Conservation (phyloP, 2,113 vertebrate species). For the Fregetta grallaria region DNA sequence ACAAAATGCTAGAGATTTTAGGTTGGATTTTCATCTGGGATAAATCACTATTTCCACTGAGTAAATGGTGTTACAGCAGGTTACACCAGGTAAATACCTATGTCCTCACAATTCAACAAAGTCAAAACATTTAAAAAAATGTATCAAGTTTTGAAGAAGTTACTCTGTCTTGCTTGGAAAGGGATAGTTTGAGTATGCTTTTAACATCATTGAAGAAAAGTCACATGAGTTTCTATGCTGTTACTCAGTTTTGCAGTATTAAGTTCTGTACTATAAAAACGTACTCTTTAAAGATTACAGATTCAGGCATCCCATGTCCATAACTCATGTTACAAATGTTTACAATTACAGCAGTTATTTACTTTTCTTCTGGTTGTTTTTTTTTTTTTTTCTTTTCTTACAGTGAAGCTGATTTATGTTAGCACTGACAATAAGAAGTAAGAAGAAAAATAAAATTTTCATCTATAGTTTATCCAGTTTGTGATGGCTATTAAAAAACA, state of each 20-base stretch:
- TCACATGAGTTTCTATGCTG: not conserved
- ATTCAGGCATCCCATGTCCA: not conserved
- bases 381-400: not conserved
- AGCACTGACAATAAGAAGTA: not conserved
- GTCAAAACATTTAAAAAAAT: not conserved
- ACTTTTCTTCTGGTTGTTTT: not conserved
- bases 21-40: not conserved
- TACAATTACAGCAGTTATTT: conserved; percentile 32
- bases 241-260: not conserved
- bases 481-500: not conserved
- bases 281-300: not conserved
- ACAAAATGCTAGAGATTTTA: not conserved
- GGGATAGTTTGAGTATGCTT: not conserved
- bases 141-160: not conserved
- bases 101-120: not conserved
- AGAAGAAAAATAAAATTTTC: conserved; percentile 9
- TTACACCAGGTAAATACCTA: not conserved
- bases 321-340: conserved; percentile 17
- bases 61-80: not conserved
- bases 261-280: not conserved
- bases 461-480: not conserved
- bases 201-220: not conserved
- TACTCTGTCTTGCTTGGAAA: not conserved
- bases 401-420: conserved; percentile 1
- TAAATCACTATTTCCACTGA: not conserved